Evolutionary conservation across 2,888 invertebrate genomes (phyloP).

Genomic region (Orchesellides sinensis): DNA sequence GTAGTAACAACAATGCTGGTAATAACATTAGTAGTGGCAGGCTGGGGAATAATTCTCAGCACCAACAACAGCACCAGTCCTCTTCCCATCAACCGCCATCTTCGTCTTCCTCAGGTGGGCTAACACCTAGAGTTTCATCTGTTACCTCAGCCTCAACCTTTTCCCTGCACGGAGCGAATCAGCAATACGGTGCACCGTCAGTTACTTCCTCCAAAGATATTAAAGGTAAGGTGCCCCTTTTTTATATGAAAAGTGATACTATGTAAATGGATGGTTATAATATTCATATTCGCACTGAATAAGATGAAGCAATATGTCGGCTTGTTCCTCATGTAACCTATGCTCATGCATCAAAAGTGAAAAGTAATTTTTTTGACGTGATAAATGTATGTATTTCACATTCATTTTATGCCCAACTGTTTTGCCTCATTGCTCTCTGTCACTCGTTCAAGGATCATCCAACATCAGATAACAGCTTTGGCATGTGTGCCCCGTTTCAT

Average conservation of each 20-base stretch:
- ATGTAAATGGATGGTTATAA: too few species aligned
- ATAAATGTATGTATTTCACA: too few species aligned
- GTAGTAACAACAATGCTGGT: not conserved
- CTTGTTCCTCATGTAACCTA: too few species aligned
- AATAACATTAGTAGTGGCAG: conserved; percentile 24
- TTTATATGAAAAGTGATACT: too few species aligned
- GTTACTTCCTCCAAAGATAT: conserved; percentile 65
- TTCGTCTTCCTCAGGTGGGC: conserved; percentile 49
- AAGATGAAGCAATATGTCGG: too few species aligned
- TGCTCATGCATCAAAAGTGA: too few species aligned
- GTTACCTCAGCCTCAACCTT: conserved; percentile 15
- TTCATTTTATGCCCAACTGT: not conserved
- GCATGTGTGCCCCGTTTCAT: not conserved
- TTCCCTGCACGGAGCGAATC: conserved; percentile 23
- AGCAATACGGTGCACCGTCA: conserved; percentile 11
- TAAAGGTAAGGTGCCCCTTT: not conserved
- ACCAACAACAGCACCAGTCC: conserved; percentile 30
- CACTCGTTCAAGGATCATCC: conserved; percentile 16
- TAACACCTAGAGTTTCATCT: conserved; percentile 2
- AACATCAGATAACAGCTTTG: conserved; percentile 41
- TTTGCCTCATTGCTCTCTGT: not conserved
- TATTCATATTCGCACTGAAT: too few species aligned
- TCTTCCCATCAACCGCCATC: conserved; percentile 48
- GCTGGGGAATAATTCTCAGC: not conserved
- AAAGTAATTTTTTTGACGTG: too few species aligned